phyloP scores from a whole-genome alignment of 2,888 invertebrate genomes.

The Metalampra italica region DNA sequence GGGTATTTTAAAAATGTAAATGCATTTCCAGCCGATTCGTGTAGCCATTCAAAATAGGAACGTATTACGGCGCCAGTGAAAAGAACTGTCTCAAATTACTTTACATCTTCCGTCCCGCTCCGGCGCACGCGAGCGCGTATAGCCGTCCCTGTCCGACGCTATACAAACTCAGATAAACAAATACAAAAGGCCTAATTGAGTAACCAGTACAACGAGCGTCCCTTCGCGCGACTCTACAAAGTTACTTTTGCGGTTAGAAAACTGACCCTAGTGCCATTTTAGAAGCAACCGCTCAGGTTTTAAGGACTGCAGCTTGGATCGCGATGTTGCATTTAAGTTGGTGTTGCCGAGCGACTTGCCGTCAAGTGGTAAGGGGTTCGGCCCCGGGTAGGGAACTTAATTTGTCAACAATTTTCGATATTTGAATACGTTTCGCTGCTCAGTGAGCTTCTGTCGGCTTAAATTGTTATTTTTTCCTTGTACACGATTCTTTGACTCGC shows the following conservation, averaged over 20 bases:
- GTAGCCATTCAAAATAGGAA: constrained; percentile 77
- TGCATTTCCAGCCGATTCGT: constrained; percentile 74
- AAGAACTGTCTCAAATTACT: constrained; percentile 79
- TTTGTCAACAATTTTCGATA: constrained; percentile 79
- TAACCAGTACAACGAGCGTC: constrained; percentile 78
- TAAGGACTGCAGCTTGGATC: neutral
- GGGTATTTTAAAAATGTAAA: constrained; percentile 44
- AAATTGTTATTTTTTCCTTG: constrained; percentile 69
- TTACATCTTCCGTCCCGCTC: constrained; percentile 45
- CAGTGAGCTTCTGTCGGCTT: constrained; percentile 75
- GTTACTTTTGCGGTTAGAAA: constrained; percentile 20
- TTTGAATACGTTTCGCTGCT: constrained; percentile 76
- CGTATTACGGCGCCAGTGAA: constrained; percentile 73
- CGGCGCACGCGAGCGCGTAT: constrained; percentile 19
- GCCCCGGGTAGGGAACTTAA: constrained; percentile 71
- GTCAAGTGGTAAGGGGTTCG: constrained; percentile 75
- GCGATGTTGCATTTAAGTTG: constrained; percentile 13
- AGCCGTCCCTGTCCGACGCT: constrained; percentile 47
- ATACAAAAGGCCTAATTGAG: constrained; percentile 80
- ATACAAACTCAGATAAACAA: constrained; percentile 79
- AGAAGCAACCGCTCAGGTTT: constrained; percentile 18
- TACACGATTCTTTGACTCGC: constrained; percentile 45
- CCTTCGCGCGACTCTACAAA: constrained; percentile 56
- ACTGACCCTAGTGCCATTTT: constrained; percentile 20
- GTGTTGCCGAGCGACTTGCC: constrained; percentile 54